Percentiles rank a stretch among this genome's conserved stretches.
Conservation (phyloP, 1,140 invertebrate species). For the Calosoma granatense region DNA sequence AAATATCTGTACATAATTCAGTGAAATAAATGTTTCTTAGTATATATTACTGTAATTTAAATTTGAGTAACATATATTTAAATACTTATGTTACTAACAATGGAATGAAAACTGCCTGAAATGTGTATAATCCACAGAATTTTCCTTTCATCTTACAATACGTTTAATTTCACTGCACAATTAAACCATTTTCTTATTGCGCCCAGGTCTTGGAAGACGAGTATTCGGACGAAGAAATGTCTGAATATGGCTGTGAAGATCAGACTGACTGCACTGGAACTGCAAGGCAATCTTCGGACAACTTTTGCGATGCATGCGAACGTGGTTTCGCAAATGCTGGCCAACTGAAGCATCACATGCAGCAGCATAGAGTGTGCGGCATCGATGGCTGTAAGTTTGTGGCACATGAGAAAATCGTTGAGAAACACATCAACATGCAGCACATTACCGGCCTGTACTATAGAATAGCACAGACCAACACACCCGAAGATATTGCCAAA, state of each 20-base stretch:
- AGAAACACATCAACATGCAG: conserved; percentile 70
- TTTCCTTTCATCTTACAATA: too few species aligned
- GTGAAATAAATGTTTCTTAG: too few species aligned
- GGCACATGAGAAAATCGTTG: conserved; percentile 66
- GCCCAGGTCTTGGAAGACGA: neutral
- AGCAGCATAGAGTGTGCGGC: conserved; percentile 61
- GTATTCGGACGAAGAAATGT: neutral
- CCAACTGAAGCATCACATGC: conserved; percentile 50
- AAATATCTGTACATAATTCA: too few species aligned
- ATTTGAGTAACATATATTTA: too few species aligned
- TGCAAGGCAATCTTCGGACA: conserved; percentile 12
- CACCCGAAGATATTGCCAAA: conserved; percentile 68
- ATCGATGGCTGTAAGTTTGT: conserved; percentile 72
- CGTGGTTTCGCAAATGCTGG: conserved; percentile 50
- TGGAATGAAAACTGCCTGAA: too few species aligned
- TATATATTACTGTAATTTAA: too few species aligned
- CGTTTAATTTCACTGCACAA: too few species aligned
- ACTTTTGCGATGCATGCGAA: conserved; percentile 68
- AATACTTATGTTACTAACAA: too few species aligned
- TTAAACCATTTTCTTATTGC: too few species aligned
- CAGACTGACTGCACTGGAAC: conserved; percentile 23
- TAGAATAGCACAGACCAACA: conserved; percentile 59
- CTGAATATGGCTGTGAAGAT: conserved; percentile 20
- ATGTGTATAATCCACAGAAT: too few species aligned
- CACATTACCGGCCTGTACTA: conserved; percentile 68